These are phyloP conservation scores for Craseonycteris thonglongyai DNA, from an alignment of 2,113 vertebrate species.

Conservation along the genomic window DNA sequence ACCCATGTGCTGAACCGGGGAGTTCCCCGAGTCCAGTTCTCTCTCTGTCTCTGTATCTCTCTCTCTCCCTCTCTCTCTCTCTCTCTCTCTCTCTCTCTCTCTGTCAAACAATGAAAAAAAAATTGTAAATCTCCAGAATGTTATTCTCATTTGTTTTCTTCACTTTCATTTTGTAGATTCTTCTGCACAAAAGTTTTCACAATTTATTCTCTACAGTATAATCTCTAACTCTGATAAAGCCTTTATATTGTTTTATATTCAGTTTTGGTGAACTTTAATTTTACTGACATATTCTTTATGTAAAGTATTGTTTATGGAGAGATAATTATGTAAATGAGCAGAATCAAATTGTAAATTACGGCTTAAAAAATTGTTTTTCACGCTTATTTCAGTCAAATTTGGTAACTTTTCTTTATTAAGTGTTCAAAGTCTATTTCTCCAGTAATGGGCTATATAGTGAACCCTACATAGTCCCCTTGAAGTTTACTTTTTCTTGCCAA, in stretches of 20 bases:
- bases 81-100: too few species aligned
- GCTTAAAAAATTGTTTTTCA: too few species aligned
- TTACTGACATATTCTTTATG: background rate
- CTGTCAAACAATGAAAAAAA: too few species aligned
- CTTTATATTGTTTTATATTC: background rate
- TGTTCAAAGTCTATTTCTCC: background rate
- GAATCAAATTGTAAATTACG: background rate
- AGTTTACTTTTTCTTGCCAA: background rate
- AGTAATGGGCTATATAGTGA: background rate
- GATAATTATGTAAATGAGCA: background rate
- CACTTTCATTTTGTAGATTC: background rate
- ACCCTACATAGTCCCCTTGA: background rate
- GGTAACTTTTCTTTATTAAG: background rate
- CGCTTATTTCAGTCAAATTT: background rate
- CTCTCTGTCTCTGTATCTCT: too few species aligned
- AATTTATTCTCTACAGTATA: background rate
- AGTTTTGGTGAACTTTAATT: background rate
- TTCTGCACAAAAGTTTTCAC: background rate
- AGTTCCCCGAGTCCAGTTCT: too few species aligned
- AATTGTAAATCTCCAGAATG: background rate
- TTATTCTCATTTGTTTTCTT: background rate
- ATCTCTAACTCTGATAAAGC: background rate
- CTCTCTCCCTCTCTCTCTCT: too few species aligned
- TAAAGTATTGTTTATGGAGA: background rate
- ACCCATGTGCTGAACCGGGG: too few species aligned